Percentiles rank a stretch among this genome's conserved stretches.
phyloP scores from a whole-genome alignment of 1,140 invertebrate species.

The Pararge aegeria region DNA sequence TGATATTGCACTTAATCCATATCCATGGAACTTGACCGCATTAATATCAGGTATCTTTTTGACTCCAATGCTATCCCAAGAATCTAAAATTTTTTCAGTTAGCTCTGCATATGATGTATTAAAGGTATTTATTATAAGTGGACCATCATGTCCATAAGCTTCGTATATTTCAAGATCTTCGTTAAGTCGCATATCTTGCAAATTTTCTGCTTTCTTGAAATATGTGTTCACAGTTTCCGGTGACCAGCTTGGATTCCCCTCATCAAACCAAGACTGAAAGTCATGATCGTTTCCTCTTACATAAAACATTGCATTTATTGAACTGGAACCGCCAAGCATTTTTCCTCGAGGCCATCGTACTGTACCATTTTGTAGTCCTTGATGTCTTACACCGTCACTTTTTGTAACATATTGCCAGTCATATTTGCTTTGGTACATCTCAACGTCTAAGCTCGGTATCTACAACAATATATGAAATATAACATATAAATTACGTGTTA shows the following conservation, averaged over 20 bases:
- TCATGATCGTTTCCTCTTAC: constrained; percentile 81
- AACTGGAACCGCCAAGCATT: constrained; percentile 86
- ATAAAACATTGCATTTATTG: constrained; percentile 90
- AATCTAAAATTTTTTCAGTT: constrained; percentile 55
- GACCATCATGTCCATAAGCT: constrained; percentile 45
- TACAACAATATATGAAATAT: constrained; percentile 2
- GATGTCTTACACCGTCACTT: constrained; percentile 63
- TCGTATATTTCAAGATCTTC: constrained; percentile 26
- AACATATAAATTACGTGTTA: too few species aligned
- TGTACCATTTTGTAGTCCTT: constrained; percentile 45
- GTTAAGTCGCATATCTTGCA: constrained; percentile 37
- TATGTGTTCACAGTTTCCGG: constrained; percentile 60
- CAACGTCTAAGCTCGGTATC: constrained; percentile 34
- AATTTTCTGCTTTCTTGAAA: constrained; percentile 45
- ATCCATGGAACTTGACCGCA: constrained; percentile 16
- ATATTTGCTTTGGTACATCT: constrained; percentile 54
- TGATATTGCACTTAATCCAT: constrained; percentile 41
- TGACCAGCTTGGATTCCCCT: constrained; percentile 65
- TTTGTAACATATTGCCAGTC: constrained; percentile 83
- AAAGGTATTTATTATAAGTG: constrained; percentile 42
- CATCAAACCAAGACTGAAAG: constrained; percentile 83
- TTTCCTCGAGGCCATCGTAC: constrained; percentile 84
- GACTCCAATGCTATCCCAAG: constrained; percentile 49
- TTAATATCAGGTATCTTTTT: constrained; percentile 46
- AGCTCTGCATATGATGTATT: constrained; percentile 38